Evolutionary conservation across 2,113 vertebrate genomes (phyloP).

Genomic region (Tragelaphus strepsiceros): DNA sequence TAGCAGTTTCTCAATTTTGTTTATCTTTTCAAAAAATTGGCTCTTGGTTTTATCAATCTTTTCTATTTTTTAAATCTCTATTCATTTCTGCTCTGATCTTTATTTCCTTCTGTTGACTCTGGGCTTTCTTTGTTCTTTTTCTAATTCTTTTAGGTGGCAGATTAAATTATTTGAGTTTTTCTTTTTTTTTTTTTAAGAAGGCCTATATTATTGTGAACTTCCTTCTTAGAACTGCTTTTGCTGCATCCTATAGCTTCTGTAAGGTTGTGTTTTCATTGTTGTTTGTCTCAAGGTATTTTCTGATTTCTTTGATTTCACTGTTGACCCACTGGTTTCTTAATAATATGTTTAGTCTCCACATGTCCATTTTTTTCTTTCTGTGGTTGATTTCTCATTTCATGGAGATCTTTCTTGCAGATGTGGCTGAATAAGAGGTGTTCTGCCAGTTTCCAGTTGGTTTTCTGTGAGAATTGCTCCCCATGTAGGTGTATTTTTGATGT

Average conservation of each 20-base stretch:
- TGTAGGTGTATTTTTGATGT: neutral
- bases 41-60: neutral
- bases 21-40: neutral
- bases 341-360: neutral
- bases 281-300: neutral
- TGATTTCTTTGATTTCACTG: neutral
- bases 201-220: neutral
- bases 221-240: neutral
- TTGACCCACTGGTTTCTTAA: neutral
- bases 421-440: neutral
- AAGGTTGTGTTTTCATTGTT: neutral
- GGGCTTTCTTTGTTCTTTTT: neutral
- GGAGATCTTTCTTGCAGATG: neutral
- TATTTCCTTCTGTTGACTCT: neutral
- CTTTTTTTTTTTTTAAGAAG: neutral
- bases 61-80: neutral
- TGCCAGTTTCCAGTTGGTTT: neutral
- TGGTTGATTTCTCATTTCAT: neutral
- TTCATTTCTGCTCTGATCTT: neutral
- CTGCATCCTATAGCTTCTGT: neutral
- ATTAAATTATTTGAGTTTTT: neutral
- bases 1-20: neutral
- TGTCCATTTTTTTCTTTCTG: neutral
- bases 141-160: neutral
- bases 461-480: neutral